Conservation (phyloP, 2,797 vertebrate species). For the Vireo griseus region DNA sequence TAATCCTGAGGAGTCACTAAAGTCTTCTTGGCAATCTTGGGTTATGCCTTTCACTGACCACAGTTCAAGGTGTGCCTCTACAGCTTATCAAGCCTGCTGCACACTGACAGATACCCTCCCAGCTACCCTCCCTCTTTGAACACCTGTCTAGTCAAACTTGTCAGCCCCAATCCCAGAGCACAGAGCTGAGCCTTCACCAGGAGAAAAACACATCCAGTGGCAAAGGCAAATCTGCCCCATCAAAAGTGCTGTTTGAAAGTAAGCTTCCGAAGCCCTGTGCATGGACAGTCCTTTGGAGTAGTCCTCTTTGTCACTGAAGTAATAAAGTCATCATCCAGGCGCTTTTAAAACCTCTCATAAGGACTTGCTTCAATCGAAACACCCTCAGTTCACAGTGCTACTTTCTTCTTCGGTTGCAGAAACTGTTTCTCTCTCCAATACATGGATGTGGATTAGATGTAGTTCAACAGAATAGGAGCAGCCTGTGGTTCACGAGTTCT, state of each 20-base stretch:
- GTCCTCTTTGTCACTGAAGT: neutral
- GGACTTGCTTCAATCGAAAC: neutral
- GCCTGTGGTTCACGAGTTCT: neutral
- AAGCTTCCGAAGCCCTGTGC: neutral
- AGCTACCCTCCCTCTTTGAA: neutral
- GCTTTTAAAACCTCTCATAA: neutral
- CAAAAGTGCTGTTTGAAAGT: neutral
- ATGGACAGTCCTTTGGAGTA: neutral
- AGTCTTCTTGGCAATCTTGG: neutral
- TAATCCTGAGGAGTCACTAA: neutral
- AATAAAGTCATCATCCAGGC: neutral
- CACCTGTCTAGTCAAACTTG: neutral
- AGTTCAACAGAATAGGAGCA: neutral
- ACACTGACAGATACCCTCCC: neutral
- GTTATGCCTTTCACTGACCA: neutral
- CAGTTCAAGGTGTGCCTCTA: neutral
- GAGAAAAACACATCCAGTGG: neutral
- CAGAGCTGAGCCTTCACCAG: neutral
- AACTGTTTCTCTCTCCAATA: neutral
- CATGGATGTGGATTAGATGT: neutral
- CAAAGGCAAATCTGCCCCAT: fast-evolving
- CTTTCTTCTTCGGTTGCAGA: neutral
- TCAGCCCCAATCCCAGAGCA: neutral
- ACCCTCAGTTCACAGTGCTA: fast-evolving
- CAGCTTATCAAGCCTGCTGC: neutral